phyloP scores from a whole-genome alignment of 2,888 invertebrate species.

The Periphyllus acericola region DNA sequence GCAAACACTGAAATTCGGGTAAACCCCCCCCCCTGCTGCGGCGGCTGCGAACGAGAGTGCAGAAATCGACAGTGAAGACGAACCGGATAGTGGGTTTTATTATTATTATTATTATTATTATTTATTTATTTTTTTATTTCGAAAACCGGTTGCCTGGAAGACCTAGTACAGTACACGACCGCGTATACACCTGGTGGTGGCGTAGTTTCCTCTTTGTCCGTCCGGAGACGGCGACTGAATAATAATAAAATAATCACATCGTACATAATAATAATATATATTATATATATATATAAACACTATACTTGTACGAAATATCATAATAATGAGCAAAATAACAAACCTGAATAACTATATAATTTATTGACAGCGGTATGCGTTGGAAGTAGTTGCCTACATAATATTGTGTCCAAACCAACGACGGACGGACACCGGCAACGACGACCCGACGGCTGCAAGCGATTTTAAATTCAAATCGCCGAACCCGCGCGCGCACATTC shows the following conservation, averaged over 20 bases:
- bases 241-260: background rate
- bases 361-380: too few species aligned
- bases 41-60: background rate
- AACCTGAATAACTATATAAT: background rate
- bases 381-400: too few species aligned
- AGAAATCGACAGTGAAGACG: conserved; percentile 54
- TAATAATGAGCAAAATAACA: background rate
- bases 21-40: background rate
- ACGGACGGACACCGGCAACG: background rate
- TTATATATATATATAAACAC: background rate
- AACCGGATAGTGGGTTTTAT: conserved; percentile 27
- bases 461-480: conserved; percentile 43
- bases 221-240: conserved; percentile 7
- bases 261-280: background rate
- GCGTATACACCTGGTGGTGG: conserved; percentile 7
- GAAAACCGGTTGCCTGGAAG: conserved; percentile 45
- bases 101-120: conserved; percentile 5
- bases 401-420: conserved; percentile 3
- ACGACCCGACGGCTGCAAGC: background rate
- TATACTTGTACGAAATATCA: background rate
- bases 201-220: conserved; percentile 52
- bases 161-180: background rate
- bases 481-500: conserved; percentile 1
- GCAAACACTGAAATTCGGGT: conserved; percentile 16
- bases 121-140: conserved; percentile 8